These are phyloP conservation scores for Irena cyanogastra DNA, from an alignment of 2,113 vertebrate species.

Conservation along the genomic window DNA sequence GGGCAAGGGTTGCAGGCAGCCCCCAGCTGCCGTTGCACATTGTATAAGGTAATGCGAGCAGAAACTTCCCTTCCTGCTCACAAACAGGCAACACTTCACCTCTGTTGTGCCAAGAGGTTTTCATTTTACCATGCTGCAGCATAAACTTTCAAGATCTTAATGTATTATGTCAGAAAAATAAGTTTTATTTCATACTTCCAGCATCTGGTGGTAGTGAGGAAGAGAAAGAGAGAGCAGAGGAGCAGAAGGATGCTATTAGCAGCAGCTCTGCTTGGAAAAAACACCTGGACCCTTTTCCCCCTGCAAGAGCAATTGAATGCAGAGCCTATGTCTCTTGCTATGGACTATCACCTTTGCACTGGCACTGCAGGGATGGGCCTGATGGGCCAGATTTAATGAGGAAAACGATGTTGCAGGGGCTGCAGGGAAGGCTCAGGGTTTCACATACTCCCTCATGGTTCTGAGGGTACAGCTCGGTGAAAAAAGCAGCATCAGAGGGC, in stretches of 20 bases:
- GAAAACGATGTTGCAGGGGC: conserved; percentile 18
- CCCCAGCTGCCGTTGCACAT: background rate
- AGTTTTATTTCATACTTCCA: conserved; percentile 2
- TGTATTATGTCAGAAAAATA: background rate
- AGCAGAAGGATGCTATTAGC: background rate
- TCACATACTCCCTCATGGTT: background rate
- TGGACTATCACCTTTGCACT: conserved; percentile 62
- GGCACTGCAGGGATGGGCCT: conserved; percentile 54
- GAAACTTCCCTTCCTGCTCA: background rate
- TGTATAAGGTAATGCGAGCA: fast-evolving
- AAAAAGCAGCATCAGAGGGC: background rate
- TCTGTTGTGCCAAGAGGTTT: background rate
- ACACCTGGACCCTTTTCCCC: background rate
- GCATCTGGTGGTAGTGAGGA: background rate
- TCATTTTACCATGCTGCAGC: background rate
- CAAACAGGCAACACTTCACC: background rate
- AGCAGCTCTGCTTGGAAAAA: background rate
- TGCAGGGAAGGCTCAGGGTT: background rate
- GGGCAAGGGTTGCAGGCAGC: background rate
- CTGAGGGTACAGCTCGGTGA: background rate
- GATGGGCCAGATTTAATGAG: conserved; percentile 69
- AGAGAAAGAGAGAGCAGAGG: background rate
- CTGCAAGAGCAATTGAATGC: conserved; percentile 63
- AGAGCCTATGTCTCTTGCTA: conserved; percentile 72
- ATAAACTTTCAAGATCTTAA: conserved; percentile 17